These are phyloP conservation scores for Eidolon dupreanum DNA, from an alignment of 2,797 vertebrate species.

Conservation along the genomic window DNA sequence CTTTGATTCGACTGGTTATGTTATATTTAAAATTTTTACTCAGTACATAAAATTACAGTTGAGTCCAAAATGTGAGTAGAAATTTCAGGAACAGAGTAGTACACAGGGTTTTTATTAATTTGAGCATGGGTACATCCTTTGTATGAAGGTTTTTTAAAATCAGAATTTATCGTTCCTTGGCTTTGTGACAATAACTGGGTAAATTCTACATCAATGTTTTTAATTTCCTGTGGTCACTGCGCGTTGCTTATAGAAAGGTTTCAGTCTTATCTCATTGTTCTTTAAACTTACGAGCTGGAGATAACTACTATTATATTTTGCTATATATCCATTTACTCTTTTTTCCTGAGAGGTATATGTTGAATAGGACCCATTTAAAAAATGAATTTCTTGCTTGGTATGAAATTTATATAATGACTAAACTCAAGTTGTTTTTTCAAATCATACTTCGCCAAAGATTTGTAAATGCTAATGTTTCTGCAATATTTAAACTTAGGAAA, in stretches of 20 bases:
- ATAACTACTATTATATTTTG: background rate
- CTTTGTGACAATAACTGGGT: background rate
- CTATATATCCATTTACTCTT: background rate
- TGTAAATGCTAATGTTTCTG: background rate
- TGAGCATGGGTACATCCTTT: background rate
- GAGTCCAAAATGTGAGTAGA: background rate
- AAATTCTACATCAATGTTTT: background rate
- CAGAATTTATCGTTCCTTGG: background rate
- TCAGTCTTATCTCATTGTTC: background rate
- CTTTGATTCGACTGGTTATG: background rate
- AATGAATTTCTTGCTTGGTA: background rate
- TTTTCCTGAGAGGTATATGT: background rate
- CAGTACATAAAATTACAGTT: background rate
- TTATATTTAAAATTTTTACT: slow-evolving; percentile 17
- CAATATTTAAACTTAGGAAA: background rate
- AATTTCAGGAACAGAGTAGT: background rate
- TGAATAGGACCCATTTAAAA: background rate
- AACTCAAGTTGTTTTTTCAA: background rate
- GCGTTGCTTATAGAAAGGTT: background rate
- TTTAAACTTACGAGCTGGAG: background rate
- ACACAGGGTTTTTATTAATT: background rate
- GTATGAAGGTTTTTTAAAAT: background rate
- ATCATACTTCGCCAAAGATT: background rate
- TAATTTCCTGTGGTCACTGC: background rate
- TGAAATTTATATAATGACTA: background rate